Evolutionary conservation across 2,888 invertebrate genomes (phyloP).

Genomic region (Hirtodrosophila alboralis): DNA sequence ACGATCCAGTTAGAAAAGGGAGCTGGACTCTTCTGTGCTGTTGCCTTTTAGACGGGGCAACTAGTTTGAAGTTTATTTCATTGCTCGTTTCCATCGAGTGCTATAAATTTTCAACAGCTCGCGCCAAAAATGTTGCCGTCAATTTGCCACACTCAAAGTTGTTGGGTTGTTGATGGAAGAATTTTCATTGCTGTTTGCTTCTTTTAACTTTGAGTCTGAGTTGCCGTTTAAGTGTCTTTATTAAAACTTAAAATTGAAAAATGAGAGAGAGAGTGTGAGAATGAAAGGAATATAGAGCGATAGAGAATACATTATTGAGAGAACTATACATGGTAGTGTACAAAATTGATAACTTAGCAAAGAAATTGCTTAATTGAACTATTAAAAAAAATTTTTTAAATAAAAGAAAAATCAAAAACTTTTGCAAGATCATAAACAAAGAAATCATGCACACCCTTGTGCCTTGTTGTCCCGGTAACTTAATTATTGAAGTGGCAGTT

Average conservation of each 20-base stretch:
- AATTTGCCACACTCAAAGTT: slow-evolving; percentile 41
- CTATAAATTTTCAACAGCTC: slow-evolving; percentile 58
- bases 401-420: no score
- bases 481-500: slow-evolving; percentile 24
- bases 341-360: no score
- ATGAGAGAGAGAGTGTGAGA: no score
- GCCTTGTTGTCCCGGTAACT: not conserved
- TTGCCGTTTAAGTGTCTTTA: slow-evolving; percentile 25
- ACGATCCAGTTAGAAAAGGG: slow-evolving; percentile 2
- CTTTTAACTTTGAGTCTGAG: slow-evolving; percentile 4
- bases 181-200: slow-evolving; percentile 29
- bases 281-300: not conserved
- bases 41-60: slow-evolving; percentile 13
- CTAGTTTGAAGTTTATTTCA: slow-evolving; percentile 46
- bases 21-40: slow-evolving; percentile 5
- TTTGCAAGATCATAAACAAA: not conserved
- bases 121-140: slow-evolving; percentile 38
- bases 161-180: slow-evolving; percentile 18
- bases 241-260: slow-evolving; percentile 8
- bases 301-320: not conserved
- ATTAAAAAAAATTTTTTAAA: no score
- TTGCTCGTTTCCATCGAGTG: slow-evolving; percentile 20
- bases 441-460: not conserved
- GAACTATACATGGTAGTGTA: no score
- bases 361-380: no score